phyloP scores from a whole-genome alignment of 2,888 invertebrate species.

The Phaedon cochleariae region DNA sequence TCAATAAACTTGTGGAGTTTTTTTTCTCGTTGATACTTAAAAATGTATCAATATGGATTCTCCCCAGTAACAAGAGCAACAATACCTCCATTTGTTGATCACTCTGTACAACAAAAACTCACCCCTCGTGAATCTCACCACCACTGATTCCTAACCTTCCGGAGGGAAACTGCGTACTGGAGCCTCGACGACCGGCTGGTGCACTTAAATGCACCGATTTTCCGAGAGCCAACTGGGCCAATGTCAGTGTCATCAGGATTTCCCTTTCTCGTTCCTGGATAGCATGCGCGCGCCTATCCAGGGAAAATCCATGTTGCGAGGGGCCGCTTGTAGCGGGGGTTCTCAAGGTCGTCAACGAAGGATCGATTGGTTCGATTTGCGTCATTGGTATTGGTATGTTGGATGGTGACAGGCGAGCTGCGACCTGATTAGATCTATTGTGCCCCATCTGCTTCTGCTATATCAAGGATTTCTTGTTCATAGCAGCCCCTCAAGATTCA shows the following conservation, averaged over 20 bases:
- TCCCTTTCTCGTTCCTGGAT: conserved; percentile 50
- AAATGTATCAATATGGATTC: no score
- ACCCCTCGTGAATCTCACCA: background rate
- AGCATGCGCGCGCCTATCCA: conserved; percentile 41
- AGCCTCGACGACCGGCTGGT: conserved; percentile 40
- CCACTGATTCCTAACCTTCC: background rate
- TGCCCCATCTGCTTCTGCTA: no score
- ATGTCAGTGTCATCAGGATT: conserved; percentile 52
- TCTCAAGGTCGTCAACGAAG: background rate
- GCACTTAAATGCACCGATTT: conserved; percentile 46
- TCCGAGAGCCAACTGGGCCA: conserved; percentile 51
- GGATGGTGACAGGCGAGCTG: no score
- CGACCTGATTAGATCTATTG: no score
- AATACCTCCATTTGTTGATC: no score
- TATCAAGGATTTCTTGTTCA: no score
- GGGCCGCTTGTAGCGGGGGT: background rate
- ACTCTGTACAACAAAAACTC: no score
- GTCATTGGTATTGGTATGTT: no score
- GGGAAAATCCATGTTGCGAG: conserved; percentile 32
- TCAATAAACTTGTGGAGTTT: no score
- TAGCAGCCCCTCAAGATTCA: no score
- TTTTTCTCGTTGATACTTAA: no score
- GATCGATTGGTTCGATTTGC: background rate
- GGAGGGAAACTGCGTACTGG: conserved; percentile 34
- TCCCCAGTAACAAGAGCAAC: no score